Base-by-base conservation (phyloP, 2,113 vertebrate genomes). In the Phaethornis superciliosus region DNA sequence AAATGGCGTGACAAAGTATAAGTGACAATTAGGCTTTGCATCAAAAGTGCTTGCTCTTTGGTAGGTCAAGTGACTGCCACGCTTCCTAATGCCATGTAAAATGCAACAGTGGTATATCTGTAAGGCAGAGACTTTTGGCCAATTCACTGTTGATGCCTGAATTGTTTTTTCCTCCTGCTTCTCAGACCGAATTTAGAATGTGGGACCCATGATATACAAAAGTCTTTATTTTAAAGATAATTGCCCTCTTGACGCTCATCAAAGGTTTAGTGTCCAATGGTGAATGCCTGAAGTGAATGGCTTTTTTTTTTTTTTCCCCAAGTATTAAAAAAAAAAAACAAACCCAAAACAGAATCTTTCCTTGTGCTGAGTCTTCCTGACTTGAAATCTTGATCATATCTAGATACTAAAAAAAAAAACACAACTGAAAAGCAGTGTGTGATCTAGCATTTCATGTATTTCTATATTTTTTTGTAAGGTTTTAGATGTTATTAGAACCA, bases 51-150 rank as follows among this genome's bases (percentile, higher is more conserved):
- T 97, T 78, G 93, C 91, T 97, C 93, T 94, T 96, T 92, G 85
- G 88, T 94, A 95, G 97, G 97, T 97, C 97, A 97, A 97, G 96
- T 97, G 97, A 97, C 93, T 97, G 93, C 95, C 95, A 97, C 62
- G 90, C 93, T 97, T 96, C 94, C 93, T 92, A 95, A 95, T 80
- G 93, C 89, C 74, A 23, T 94, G 88, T 79, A 94, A 96, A 96
- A 94, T 93, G 44, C 93, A 96, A 97, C 97, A 96, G 95, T 95
- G 90, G 94, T 83, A 26, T 85, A 88, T 96, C 94, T 97, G 97
- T 97, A 92, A 59, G 15, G 1, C 70, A 10, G 93, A 63, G 89
- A 95, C 90, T 89, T 97, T 87, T 72, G 95, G 81, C 91, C 89
- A 85, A 92, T 95, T 95, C 96, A 81, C 81, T 92, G 72, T 24